Evolutionary conservation across 2,888 invertebrate species (phyloP).

Genomic region (Sussaba pulchella): DNA sequence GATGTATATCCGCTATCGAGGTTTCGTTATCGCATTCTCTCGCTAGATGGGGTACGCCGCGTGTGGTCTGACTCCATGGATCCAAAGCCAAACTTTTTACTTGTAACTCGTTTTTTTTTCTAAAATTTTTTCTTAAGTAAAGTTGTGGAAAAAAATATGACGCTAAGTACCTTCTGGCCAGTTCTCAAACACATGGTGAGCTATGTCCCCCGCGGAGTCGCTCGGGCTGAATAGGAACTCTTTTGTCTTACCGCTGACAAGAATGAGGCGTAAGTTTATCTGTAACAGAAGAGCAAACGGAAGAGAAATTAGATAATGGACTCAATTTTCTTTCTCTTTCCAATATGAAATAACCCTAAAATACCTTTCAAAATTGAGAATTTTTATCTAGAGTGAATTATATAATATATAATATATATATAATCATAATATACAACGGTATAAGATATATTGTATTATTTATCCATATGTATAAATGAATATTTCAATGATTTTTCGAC

Average conservation of each 20-base stretch:
- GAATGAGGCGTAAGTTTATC: constrained; percentile 99
- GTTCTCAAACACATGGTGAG: constrained; percentile 99
- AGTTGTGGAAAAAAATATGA: not conserved
- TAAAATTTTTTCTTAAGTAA: not conserved
- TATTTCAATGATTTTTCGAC: too few relatives aligned
- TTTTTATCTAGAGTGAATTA: too few relatives aligned
- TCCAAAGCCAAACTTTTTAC: not conserved
- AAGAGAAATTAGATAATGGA: too few relatives aligned
- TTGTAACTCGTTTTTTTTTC: not conserved
- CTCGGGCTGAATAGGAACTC: constrained; percentile 99
- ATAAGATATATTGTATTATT: too few relatives aligned
- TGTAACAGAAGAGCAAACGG: constrained; percentile 86
- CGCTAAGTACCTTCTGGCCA: constrained; percentile 96
- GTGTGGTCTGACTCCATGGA: not conserved
- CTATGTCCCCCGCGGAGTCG: constrained; percentile 99
- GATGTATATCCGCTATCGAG: constrained; percentile 22
- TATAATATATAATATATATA: too few relatives aligned
- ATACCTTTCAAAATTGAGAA: too few relatives aligned
- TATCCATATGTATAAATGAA: too few relatives aligned
- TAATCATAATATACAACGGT: too few relatives aligned
- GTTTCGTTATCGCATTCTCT: constrained; percentile 14
- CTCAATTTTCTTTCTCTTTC: constrained; percentile 1
- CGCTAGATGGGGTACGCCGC: not conserved
- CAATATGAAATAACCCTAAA: too few relatives aligned
- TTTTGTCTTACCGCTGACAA: constrained; percentile 99